These are phyloP conservation scores for Balearica regulorum DNA, from an alignment of 2,797 vertebrate genomes.

Conservation along the genomic window DNA sequence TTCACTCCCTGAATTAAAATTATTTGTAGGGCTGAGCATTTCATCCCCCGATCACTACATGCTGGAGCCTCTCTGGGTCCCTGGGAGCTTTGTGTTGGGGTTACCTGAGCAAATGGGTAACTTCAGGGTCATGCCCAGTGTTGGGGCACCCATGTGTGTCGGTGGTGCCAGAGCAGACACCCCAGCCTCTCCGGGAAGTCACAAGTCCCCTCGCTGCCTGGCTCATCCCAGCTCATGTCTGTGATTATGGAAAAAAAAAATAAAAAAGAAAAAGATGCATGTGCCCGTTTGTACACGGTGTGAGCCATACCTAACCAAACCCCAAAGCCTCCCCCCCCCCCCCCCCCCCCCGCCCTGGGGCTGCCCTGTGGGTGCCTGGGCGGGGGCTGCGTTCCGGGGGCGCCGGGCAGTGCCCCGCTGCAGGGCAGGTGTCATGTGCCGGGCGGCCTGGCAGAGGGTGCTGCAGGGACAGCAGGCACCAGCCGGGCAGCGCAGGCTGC, in stretches of 20 bases:
- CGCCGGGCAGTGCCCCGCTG: neutral
- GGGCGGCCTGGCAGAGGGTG: conserved; percentile 52
- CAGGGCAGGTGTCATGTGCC: neutral
- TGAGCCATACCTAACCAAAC: rapidly evolving
- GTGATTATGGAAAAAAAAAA: rapidly evolving
- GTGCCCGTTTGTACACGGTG: rapidly evolving
- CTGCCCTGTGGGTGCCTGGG: neutral
- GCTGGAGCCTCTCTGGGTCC: neutral
- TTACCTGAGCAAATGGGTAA: rapidly evolving
- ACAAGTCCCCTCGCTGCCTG: neutral
- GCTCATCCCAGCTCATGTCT: neutral
- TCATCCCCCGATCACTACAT: rapidly evolving
- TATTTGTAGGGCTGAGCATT: neutral
- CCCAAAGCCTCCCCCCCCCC: too few species aligned
- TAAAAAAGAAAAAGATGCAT: too few species aligned
- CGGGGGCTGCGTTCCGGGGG: neutral
- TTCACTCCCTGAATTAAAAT: neutral
- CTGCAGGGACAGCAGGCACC: conserved; percentile 8
- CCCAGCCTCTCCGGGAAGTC: neutral
- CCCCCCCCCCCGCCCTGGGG: neutral
- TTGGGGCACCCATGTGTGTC: neutral
- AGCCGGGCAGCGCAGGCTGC: neutral
- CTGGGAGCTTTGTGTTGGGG: neutral
- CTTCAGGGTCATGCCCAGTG: neutral
- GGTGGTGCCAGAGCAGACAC: neutral